Evolutionary conservation across 2,113 vertebrate species (phyloP).

Genomic region (Anseranas semipalmata): DNA sequence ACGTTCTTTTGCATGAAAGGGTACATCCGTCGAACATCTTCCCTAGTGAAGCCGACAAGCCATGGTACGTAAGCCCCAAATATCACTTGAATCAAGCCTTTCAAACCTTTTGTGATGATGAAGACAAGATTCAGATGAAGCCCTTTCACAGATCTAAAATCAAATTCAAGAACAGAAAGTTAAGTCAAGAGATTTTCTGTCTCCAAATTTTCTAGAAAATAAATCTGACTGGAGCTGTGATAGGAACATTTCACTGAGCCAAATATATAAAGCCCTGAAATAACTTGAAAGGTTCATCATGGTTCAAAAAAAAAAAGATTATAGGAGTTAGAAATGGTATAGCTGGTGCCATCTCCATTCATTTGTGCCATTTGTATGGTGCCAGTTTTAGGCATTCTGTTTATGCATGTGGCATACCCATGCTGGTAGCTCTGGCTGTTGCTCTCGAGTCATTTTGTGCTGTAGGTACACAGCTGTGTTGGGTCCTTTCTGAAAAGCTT

Average conservation of each 20-base stretch:
- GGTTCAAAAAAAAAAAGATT: neutral
- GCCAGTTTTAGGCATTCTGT: neutral
- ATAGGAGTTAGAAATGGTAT: neutral
- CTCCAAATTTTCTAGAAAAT: neutral
- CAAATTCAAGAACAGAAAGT: neutral
- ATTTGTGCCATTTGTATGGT: neutral
- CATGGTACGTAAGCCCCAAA: constrained; percentile 86
- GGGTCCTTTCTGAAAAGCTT: neutral
- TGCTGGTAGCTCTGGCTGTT: neutral
- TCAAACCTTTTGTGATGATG: neutral
- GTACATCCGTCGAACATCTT: constrained; percentile 80
- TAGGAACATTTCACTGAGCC: neutral
- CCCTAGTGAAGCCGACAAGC: constrained; percentile 83
- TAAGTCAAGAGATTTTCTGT: neutral
- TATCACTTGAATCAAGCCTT: constrained; percentile 67
- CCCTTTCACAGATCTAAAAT: constrained; percentile 82
- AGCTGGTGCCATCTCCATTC: neutral
- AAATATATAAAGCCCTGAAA: neutral
- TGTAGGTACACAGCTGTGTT: neutral
- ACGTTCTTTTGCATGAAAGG: constrained; percentile 85
- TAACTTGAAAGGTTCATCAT: neutral
- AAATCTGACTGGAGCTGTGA: neutral
- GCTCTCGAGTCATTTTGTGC: neutral
- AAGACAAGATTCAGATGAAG: constrained; percentile 83
- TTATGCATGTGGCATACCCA: neutral